phyloP scores from a whole-genome alignment of 2,888 invertebrate genomes.

The Sialis fuliginosa region DNA sequence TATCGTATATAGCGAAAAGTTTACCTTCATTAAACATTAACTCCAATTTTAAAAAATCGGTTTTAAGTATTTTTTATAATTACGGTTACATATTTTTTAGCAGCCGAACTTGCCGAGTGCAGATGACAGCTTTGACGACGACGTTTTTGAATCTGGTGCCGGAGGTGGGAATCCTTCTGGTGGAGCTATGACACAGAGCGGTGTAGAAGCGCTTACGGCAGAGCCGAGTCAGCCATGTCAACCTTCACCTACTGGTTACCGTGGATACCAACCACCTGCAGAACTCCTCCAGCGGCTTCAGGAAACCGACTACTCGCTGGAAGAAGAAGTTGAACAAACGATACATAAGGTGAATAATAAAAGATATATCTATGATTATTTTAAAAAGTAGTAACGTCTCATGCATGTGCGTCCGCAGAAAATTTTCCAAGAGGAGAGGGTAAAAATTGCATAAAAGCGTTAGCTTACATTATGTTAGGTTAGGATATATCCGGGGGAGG shows the following conservation, averaged over 20 bases:
- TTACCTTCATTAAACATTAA: neutral
- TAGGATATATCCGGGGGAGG: too few species aligned
- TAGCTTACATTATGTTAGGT: too few species aligned
- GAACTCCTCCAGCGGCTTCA: constrained; percentile 41
- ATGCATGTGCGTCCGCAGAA: too few species aligned
- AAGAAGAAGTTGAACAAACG: constrained; percentile 36
- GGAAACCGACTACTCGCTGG: constrained; percentile 16
- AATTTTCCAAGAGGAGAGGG: too few species aligned
- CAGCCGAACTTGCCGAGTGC: constrained; percentile 34
- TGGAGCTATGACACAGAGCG: constrained; percentile 16
- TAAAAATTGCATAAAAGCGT: too few species aligned
- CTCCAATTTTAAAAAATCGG: neutral
- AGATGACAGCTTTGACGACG: constrained; percentile 70
- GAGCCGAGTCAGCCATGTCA: constrained; percentile 26
- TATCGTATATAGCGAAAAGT: too few species aligned
- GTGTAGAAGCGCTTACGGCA: constrained; percentile 19
- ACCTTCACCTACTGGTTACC: constrained; percentile 64
- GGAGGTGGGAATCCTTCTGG: constrained; percentile 26
- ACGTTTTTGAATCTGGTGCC: constrained; percentile 50
- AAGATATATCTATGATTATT: too few species aligned
- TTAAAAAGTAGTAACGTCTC: too few species aligned
- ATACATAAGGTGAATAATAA: constrained; percentile 42
- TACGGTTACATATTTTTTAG: constrained; percentile 2
- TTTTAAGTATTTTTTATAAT: neutral
- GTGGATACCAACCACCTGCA: constrained; percentile 58